A percentile compares a stretch with the other conserved stretches of the same genome.
These are phyloP conservation scores for Dryomyza anilis DNA, from an alignment of 2,888 invertebrate species.

Conservation along the genomic window DNA sequence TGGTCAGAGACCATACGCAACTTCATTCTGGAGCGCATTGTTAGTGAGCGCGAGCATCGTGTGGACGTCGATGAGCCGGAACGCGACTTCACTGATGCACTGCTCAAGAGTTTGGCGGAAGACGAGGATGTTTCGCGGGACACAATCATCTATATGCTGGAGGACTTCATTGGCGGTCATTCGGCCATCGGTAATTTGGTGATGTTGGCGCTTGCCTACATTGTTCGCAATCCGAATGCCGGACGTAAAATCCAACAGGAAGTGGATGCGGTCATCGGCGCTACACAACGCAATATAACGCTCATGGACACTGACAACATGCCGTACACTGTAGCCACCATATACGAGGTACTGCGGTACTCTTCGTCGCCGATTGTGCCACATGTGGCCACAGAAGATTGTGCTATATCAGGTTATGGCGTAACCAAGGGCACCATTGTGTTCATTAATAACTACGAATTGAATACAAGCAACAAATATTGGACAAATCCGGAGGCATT, in stretches of 20 bases:
- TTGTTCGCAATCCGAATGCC: slow-evolving; percentile 71
- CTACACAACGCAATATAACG: slow-evolving; percentile 64
- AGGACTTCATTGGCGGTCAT: slow-evolving; percentile 88
- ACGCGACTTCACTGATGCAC: slow-evolving; percentile 79
- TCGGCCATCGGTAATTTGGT: slow-evolving; percentile 85
- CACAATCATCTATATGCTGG: slow-evolving; percentile 80
- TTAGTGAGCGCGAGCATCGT: slow-evolving; percentile 62
- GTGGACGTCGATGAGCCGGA: slow-evolving; percentile 67
- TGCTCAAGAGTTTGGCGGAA: slow-evolving; percentile 72
- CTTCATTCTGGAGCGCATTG: slow-evolving; percentile 75
- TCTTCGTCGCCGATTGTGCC: slow-evolving; percentile 90
- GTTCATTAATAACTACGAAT: slow-evolving; percentile 81
- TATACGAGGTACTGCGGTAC: slow-evolving; percentile 78
- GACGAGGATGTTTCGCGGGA: slow-evolving; percentile 71
- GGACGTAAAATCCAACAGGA: slow-evolving; percentile 72
- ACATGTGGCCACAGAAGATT: slow-evolving; percentile 81
- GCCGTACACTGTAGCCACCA: slow-evolving; percentile 81
- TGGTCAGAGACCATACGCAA: slow-evolving; percentile 75
- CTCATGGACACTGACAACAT: slow-evolving; percentile 71
- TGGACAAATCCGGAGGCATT: slow-evolving; percentile 78
- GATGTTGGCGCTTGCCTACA: slow-evolving; percentile 75
- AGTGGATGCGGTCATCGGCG: slow-evolving; percentile 67
- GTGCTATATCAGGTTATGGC: slow-evolving; percentile 72
- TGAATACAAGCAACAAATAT: slow-evolving; percentile 75
- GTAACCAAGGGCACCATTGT: slow-evolving; percentile 80